Base-by-base conservation (phyloP, 2,888 invertebrate genomes). In the Pollenia amentaria region DNA sequence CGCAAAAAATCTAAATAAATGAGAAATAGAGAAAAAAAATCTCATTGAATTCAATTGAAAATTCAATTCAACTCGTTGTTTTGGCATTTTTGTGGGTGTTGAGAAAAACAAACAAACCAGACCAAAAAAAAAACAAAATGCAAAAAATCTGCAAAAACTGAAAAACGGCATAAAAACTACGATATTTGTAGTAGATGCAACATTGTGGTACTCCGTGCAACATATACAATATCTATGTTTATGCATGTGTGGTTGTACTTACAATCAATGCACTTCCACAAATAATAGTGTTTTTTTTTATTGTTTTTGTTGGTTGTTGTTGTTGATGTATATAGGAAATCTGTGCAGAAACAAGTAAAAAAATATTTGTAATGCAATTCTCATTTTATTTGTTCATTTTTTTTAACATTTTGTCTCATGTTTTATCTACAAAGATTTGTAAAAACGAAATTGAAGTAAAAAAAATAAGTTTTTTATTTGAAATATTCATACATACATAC, bases 1-100 rank as follows among this genome's bases (percentile, higher is more conserved):
- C 7, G n/a, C n/a, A 53, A 42, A 48, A 51, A 62, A 76, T 11
- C 11, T 8, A 38, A 18, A 69, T 69, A 29, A 72, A 78, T 78
- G 48, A 57, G 65, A 70, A 51, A 70, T 8, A 21, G 6, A 64
- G 62, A 62, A 40, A 70, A 46, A 86, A 79, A 77, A 84, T 62
- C 84, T 84, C 80, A 87, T 81, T 84, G 77, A 84, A 87, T 84
- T 84, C 77, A 87, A 87, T 87, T 81, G 87, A 65, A 87, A 86
- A 84, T 87, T 84, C 84, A 77, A 84, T 84, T 87, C 76, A 70
- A 83, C 42, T 78, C 51, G 78, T 78, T 78, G 73, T 84, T 87
- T 85, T 84, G 76, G 80, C 80, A 84, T 87, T 84, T 77, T 84
- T 84, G 87, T 84, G 87, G 87, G 84, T 87, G 87, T 84, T 87